These are phyloP conservation scores for Meloidogyne exigua DNA, from an alignment of 1,140 invertebrate species.

Conservation along the genomic window DNA sequence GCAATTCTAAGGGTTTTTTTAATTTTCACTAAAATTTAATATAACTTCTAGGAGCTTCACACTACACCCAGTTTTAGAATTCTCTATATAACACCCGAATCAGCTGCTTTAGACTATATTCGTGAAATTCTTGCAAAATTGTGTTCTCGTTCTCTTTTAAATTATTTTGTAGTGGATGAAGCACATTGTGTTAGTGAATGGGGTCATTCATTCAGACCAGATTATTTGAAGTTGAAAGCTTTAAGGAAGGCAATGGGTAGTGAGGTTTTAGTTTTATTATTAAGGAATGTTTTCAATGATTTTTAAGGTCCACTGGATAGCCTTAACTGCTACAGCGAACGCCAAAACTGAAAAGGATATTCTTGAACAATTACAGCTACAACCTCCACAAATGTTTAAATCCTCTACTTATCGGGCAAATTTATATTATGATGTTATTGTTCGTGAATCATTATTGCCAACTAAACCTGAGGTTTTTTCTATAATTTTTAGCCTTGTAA, in stretches of 20 bases:
- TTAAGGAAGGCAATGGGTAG: constrained; percentile 71
- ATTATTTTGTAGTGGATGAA: constrained; percentile 75
- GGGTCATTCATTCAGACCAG: constrained; percentile 88
- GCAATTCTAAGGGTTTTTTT: constrained; percentile 68
- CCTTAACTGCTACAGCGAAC: constrained; percentile 87
- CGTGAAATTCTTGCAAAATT: constrained; percentile 66
- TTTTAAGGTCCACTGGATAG: constrained; percentile 75
- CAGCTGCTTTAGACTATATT: constrained; percentile 61
- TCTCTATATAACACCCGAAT: constrained; percentile 88
- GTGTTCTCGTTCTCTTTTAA: constrained; percentile 69
- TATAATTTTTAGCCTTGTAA: neutral
- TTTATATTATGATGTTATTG: constrained; percentile 74
- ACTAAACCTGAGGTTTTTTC: constrained; percentile 26
- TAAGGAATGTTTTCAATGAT: neutral
- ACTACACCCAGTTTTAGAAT: constrained; percentile 74
- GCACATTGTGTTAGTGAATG: constrained; percentile 79
- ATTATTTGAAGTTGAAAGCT: constrained; percentile 82
- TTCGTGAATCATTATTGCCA: constrained; percentile 55
- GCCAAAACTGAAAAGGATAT: constrained; percentile 70
- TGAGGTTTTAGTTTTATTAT: constrained; percentile 2
- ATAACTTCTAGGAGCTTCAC: constrained; percentile 70
- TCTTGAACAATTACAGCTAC: constrained; percentile 68
- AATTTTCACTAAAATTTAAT: constrained; percentile 43
- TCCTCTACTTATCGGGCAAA: constrained; percentile 72
- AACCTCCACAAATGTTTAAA: constrained; percentile 69